Conservation (phyloP, 2,797 vertebrate genomes). For the Xiphorhynchus erythropygius region DNA sequence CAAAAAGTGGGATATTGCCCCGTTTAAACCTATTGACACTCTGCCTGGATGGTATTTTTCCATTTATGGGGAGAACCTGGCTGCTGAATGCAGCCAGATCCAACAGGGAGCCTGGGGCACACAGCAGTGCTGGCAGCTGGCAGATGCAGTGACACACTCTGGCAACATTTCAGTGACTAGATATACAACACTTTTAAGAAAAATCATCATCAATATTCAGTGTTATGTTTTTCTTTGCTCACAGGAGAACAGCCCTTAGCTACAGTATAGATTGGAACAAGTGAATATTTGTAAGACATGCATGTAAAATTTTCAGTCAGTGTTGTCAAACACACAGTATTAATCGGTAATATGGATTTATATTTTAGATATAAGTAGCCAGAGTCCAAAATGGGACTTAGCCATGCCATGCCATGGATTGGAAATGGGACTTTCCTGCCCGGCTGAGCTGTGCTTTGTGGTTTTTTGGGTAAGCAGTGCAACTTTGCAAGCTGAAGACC, state of each 20-base stretch:
- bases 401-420: not conserved
- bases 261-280: not conserved
- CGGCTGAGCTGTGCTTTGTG: not conserved
- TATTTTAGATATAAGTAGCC: not conserved
- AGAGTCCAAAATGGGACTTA: not conserved
- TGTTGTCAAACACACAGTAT: not conserved
- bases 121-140: not conserved
- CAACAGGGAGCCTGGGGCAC: accelerated
- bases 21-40: not conserved
- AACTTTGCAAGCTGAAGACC: not conserved
- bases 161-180: not conserved
- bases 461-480: not conserved
- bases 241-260: not conserved
- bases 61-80: not conserved
- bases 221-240: not conserved
- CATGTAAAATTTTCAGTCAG: not conserved
- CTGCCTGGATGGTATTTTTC: not conserved
- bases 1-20: not conserved
- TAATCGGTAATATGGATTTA: not conserved
- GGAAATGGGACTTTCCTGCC: not conserved
- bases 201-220: not conserved
- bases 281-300: not conserved
- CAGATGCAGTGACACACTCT: not conserved
- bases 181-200: not conserved
- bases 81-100: not conserved